Evolutionary conservation across 2,797 vertebrate genomes (phyloP), one percentile per base, ranked within the genome.

Genomic region (Echiichthys vipera): DNA sequence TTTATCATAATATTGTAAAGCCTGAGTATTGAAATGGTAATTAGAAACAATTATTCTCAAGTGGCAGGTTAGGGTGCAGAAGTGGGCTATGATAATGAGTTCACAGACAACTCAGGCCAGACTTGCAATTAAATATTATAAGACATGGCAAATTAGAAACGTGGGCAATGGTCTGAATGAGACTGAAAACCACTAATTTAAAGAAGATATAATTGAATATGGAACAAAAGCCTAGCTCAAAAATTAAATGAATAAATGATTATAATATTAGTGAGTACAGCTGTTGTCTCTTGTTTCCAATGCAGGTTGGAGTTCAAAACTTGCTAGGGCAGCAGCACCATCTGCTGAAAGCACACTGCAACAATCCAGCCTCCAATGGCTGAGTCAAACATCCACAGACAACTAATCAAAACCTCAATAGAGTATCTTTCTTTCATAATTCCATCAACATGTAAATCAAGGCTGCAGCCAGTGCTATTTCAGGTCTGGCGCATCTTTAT

Each of bases 281-380:
- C 54, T 27, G 11, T 24, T 45, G 24, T 9, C 27, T 37, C 27
- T 46, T 7, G 10, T 46, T 55, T 74, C 45, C 51, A 49, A 2
- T 34, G 22, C 3, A 59, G 24, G n/a, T 4, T 64, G 17, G 40
- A 56, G 50, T 24, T 36, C 40, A 24, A n/a, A 61, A 37, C n/a
- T 37, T 58, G 49, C 37, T 25, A 37, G 54, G 59, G 25, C 63
- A 89, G 63, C 82, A 91, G 90, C 91, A 80, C 89, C 91, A 89
- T 86, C 91, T 93, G 82, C 89, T 92, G 92, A 47, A 29, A 75
- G 27, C 24, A 40, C 5, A 45, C 24, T 61, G 78, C n/a, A 63
- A 71, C 0, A 46, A 45, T n/a, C 12, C 43, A 32, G 3, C 40
- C 17, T 47, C 18, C n/a, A 18, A 18, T 2, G 18, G 36, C 57